Evolutionary conservation across 2,113 vertebrate species (phyloP), one percentile per base, ranked within the genome.

Genomic region (Micromys minutus): DNA sequence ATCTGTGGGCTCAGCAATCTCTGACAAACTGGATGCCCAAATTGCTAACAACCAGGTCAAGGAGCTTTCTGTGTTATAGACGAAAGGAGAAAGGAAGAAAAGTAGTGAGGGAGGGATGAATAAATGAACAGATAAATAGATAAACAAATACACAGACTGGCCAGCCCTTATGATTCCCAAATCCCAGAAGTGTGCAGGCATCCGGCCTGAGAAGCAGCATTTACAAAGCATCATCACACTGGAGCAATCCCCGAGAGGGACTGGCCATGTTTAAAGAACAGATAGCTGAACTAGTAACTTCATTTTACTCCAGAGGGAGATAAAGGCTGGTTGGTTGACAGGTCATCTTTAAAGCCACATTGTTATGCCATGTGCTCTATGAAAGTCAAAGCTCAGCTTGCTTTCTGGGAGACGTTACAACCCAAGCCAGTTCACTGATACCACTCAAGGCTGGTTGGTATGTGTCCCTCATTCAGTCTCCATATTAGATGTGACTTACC

Each of bases 201-300:
- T 50, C 42, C 74, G 39, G 11, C 34, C 85, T 86, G 26, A 52
- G 69, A 77, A 80, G 8, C 6, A 39, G 10, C 2, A 4, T 65
- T 61, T 42, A 81, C 61, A 79, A 87, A 76, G 24, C 26, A 83
- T 34, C 63, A 36, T 89, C 16, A 47, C 34, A 47, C 31, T 11
- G 36, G 17, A 45, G 21, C 11, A 16, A 11, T 75, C 45, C n/a
- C 0, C 26, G 52, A 76, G 31, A 81, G 34, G 26, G 17, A 26
- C 57, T 97, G 59, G 91, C 45, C 24, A 39, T 65, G n/a, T 96
- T 96, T 87, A 87, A 81, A 90, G 74, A 77, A 2, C 81, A 90
- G 71, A 74, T 90, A 45, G 55, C 22, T 77, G 42, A 94, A 91
- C 3, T 61, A 52, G 80, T 5, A 55, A 13, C 17, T 69, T 61